These are phyloP conservation scores for Deroplatys truncata DNA, from an alignment of 2,888 invertebrate genomes.

Conservation along the genomic window DNA sequence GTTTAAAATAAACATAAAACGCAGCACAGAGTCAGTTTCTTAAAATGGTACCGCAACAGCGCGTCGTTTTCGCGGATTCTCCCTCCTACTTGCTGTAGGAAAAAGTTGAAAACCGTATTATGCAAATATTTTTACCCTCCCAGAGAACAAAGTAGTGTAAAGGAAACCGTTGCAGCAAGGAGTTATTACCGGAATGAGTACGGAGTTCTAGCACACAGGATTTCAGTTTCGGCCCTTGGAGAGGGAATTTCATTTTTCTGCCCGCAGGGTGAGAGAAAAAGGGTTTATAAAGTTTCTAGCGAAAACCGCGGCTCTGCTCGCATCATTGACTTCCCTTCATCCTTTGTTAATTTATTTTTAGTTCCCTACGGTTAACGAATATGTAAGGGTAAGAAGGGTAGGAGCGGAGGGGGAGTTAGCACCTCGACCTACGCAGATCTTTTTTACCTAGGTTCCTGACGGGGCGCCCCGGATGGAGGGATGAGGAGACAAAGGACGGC, in stretches of 20 bases:
- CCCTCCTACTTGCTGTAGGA: background rate
- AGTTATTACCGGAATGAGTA: background rate
- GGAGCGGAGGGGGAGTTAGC: no score
- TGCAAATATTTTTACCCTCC: background rate
- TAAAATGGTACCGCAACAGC: background rate
- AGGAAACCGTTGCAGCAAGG: background rate
- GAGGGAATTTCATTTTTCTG: background rate
- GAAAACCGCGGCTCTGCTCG: no score
- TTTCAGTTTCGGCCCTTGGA: background rate
- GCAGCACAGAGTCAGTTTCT: background rate
- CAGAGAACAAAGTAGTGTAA: background rate
- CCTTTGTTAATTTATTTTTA: no score
- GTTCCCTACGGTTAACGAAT: no score
- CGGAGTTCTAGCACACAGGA: background rate
- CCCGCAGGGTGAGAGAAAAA: background rate
- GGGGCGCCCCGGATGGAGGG: no score
- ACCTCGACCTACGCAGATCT: no score
- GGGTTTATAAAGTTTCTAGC: background rate
- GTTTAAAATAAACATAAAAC: background rate
- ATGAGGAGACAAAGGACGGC: no score
- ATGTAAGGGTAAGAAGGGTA: no score
- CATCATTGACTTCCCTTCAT: no score
- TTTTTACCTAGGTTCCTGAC: no score
- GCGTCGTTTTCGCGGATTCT: background rate
- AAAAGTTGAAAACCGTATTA: background rate